These are phyloP conservation scores for Papilio elwesi DNA, from an alignment of 2,888 invertebrate genomes.

Conservation along the genomic window DNA sequence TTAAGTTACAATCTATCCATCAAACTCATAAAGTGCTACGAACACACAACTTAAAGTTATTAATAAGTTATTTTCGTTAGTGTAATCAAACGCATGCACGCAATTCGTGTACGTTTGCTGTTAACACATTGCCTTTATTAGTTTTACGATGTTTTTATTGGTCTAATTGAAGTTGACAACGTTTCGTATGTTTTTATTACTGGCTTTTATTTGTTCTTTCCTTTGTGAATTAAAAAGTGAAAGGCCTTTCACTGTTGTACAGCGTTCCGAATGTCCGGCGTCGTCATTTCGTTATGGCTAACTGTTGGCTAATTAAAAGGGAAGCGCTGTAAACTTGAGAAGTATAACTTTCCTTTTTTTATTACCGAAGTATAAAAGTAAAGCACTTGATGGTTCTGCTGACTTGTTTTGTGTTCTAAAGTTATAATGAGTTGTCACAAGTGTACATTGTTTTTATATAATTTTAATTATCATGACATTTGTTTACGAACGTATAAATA, in stretches of 20 bases:
- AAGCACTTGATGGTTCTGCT: neutral
- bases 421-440: too few relatives aligned
- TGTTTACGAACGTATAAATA: too few relatives aligned
- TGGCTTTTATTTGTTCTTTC: slow-evolving; percentile 56
- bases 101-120: slow-evolving; percentile 38
- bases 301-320: slow-evolving; percentile 24
- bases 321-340: slow-evolving; percentile 21
- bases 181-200: slow-evolving; percentile 57
- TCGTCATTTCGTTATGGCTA: slow-evolving; percentile 28
- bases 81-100: slow-evolving; percentile 32
- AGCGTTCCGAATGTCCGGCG: neutral
- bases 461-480: too few relatives aligned
- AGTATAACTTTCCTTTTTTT: slow-evolving; percentile 16
- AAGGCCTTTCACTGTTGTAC: neutral
- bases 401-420: neutral
- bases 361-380: neutral
- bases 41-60: slow-evolving; percentile 14
- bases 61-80: slow-evolving; percentile 22
- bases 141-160: slow-evolving; percentile 65
- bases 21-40: slow-evolving; percentile 15
- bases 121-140: slow-evolving; percentile 60
- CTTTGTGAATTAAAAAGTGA: slow-evolving; percentile 28
- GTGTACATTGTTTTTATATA: too few relatives aligned
- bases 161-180: slow-evolving; percentile 70
- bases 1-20: slow-evolving; percentile 14